Evolutionary conservation across 2,797 vertebrate genomes (phyloP).

Genomic region (Hipposideros larvatus): DNA sequence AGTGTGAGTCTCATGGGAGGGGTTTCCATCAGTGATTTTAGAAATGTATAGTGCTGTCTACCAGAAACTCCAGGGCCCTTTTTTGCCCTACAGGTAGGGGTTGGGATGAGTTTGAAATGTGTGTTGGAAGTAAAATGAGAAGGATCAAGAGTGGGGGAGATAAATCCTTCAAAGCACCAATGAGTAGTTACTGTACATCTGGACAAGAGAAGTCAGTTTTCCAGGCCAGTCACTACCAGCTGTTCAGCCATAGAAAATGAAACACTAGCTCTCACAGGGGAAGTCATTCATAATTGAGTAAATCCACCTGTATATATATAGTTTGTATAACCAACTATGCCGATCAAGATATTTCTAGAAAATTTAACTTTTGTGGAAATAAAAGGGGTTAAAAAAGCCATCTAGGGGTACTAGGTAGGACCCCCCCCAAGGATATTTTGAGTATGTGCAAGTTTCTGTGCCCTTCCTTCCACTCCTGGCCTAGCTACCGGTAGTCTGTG

Average conservation of each 20-base stretch:
- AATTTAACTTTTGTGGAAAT: not conserved
- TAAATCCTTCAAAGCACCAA: not conserved
- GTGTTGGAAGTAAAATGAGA: not conserved
- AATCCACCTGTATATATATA: not conserved
- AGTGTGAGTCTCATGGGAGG: not conserved
- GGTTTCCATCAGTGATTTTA: not conserved
- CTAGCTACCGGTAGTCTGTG: not conserved
- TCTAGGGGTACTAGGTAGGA: not conserved
- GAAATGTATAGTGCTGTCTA: constrained; percentile 10
- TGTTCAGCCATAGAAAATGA: constrained; percentile 26
- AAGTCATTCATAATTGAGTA: not conserved
- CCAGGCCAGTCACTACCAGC: not conserved
- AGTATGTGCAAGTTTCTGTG: not conserved
- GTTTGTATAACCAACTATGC: not conserved
- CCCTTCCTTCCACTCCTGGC: not conserved
- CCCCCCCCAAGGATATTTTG: not conserved
- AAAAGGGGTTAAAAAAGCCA: not conserved
- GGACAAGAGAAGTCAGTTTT: not conserved
- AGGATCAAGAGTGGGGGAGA: not conserved
- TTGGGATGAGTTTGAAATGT: not conserved
- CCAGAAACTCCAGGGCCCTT: constrained; percentile 33
- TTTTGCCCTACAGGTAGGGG: not conserved
- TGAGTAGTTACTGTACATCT: not conserved
- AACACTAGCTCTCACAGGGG: not conserved
- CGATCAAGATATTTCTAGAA: not conserved